Evolutionary conservation across 2,888 invertebrate genomes (phyloP).

Genomic region (Uropetala carovei): DNA sequence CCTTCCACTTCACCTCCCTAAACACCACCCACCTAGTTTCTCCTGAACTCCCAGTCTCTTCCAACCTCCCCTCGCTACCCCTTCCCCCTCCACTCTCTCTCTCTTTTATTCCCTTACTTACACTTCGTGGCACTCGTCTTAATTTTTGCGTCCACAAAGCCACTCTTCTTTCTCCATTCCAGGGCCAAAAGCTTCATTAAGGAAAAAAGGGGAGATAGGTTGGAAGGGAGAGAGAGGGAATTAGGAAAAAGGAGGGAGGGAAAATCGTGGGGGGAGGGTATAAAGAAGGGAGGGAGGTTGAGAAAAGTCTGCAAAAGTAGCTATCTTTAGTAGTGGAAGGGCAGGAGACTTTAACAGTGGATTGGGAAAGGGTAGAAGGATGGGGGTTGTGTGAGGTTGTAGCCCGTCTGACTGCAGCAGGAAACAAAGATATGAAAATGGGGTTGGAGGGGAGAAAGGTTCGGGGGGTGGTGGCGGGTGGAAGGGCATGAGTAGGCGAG

Average conservation of each 20-base stretch:
- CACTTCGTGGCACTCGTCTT: constrained; percentile 63
- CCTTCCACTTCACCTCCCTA: not conserved
- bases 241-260: not conserved
- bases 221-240: not conserved
- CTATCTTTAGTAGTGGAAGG: not conserved
- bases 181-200: constrained; percentile 62
- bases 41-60: not conserved
- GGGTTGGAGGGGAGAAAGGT: not conserved
- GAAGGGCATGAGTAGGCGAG: not conserved
- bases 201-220: constrained; percentile 47
- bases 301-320: constrained; percentile 35
- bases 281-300: not conserved
- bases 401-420: constrained; percentile 33
- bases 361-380: not conserved
- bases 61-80: too few relatives aligned
- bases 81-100: not conserved
- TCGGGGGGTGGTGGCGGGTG: not conserved
- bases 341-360: not conserved
- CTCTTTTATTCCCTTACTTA: constrained; percentile 44
- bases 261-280: not conserved
- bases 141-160: constrained; percentile 62
- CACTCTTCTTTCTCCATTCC: constrained; percentile 51
- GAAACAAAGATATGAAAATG: constrained; percentile 41
- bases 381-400: too few relatives aligned
- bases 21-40: not conserved